Evolutionary conservation across 2,888 invertebrate genomes (phyloP), one percentile per base, ranked within the genome.

Genomic region (Teleiodes luculella): DNA sequence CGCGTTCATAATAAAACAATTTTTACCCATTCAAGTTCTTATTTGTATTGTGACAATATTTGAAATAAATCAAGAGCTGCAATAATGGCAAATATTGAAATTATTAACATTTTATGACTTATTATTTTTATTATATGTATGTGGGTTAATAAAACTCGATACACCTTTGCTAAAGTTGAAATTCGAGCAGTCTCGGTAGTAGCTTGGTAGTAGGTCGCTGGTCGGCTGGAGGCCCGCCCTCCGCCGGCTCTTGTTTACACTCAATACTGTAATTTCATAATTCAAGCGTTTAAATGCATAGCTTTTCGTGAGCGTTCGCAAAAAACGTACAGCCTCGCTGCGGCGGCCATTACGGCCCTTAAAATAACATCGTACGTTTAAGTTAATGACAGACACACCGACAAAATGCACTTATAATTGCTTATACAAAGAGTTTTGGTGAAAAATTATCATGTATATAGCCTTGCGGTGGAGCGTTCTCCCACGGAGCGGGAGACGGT

Each of bases 311-410:
- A 83, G 82, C 71, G 80, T 69, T 74, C 74, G 76, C 74, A 79
- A 71, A 83, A 86, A 87, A 82, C 70, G 74, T 80, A 72, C 74
- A 78, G 77, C 67, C 77, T 79, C 73, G 81, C 82, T 72, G 76
- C 76, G 75, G 81, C 82, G 76, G 77, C 82, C 80, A 88, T 89
- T 89, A 88, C 78, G 80, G 81, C 73, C 86, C 84, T 86, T 88
- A 85, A 87, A 88, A 89, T 89, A 89, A 88, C 89, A 88, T 89
- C 86, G 84, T 88, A 83, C 88, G 84, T 87, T 89, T 88, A 89
- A 89, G 81, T 83, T 89, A 89, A 88, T 89, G 86, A 86, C 86
- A 80, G 88, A 83, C 83, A 86, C 83, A 81, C 88, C 83, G 85
- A 79, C 86, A 78, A 88, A 88, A 87, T 87, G 86, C 81, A 77